Base-by-base conservation (phyloP, 2,888 invertebrate genomes). In the Cephus spinipes region DNA sequence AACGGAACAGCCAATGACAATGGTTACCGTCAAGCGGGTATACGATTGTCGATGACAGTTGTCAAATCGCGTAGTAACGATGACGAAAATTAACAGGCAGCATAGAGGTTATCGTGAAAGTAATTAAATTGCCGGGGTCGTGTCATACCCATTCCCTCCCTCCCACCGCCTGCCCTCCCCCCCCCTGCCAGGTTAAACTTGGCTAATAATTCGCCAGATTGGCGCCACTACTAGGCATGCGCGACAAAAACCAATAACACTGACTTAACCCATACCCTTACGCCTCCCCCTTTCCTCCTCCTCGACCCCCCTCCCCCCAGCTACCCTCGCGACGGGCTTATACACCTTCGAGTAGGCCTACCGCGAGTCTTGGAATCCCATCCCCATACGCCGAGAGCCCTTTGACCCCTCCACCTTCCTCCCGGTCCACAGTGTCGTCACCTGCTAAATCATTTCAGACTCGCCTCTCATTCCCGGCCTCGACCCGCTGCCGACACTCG, bases 161-260 rank as follows among this genome's bases (percentile, higher is more conserved):
- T 3, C 3, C 36, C 12, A 82, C 83, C 85, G 82, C 83, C 35
- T 9, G 9, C 11, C 35, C 11, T n/a, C 11, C 35, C 35, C 82
- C 82, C 80, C 75, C 73, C 11, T 35, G 74, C 82, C 75, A 75
- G 85, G 86, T 86, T 89, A 87, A 90, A 90, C 87, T 89, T 89
- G 87, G 83, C 89, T 89, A 89, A 90, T 90, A 90, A 90, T 90
- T 90, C 87, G 87, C 87, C 87, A 89, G 89, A 90, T 90, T 90
- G 88, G 87, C 88, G 87, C 84, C 86, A 81, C 84, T 83, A 87
- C 85, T 87, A 86, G 84, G 88, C 90, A 90, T 90, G 90, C 90
- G 90, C 90, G 86, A 88, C 88, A 89, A 89, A 90, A 90, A 89
- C 90, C 90, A 90, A 90, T 90, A 90, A 89, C 88, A 88, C 87